These are phyloP conservation scores for Mythimna lalbum DNA, from an alignment of 2,888 invertebrate species.

Conservation along the genomic window DNA sequence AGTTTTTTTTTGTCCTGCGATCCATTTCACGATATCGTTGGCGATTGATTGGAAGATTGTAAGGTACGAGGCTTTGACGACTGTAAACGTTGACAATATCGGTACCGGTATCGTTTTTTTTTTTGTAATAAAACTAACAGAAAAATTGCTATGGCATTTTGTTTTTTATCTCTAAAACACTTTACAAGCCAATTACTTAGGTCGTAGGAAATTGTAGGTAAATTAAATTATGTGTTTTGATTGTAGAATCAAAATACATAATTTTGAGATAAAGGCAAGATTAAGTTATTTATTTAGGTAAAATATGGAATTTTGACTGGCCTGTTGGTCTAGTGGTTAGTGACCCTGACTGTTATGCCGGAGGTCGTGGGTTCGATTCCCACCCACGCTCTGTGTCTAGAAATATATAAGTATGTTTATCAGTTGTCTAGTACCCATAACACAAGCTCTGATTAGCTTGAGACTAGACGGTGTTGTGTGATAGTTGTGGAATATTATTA, in stretches of 20 bases:
- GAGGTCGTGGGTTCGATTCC: too few relatives aligned
- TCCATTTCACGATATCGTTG: constrained; percentile 54
- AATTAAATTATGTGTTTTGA: too few relatives aligned
- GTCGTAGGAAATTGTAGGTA: too few relatives aligned
- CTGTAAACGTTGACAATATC: constrained; percentile 20
- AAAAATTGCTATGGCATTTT: not conserved
- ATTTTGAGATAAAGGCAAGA: not conserved
- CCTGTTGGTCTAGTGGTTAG: too few relatives aligned
- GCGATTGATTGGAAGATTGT: constrained; percentile 56
- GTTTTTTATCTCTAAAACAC: not conserved
- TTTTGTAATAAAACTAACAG: constrained; percentile 13
- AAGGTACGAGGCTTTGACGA: constrained; percentile 39
- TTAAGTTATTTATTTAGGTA: constrained; percentile 14
- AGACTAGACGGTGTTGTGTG: too few relatives aligned
- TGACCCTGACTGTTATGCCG: too few relatives aligned
- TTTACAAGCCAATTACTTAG: not conserved
- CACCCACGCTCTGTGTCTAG: too few relatives aligned
- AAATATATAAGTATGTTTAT: too few relatives aligned
- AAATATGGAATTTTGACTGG: constrained; percentile 15
- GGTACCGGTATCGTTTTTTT: not conserved
- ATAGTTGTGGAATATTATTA: too few relatives aligned
- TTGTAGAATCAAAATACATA: not conserved
- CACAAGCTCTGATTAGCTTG: too few relatives aligned
- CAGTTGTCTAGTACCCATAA: too few relatives aligned
- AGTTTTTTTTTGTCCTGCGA: constrained; percentile 34